A percentile compares a stretch with the other conserved stretches of the same genome.
Evolutionary conservation across 2,113 vertebrate species (phyloP).

Genomic region (Apaloderma vittatum): DNA sequence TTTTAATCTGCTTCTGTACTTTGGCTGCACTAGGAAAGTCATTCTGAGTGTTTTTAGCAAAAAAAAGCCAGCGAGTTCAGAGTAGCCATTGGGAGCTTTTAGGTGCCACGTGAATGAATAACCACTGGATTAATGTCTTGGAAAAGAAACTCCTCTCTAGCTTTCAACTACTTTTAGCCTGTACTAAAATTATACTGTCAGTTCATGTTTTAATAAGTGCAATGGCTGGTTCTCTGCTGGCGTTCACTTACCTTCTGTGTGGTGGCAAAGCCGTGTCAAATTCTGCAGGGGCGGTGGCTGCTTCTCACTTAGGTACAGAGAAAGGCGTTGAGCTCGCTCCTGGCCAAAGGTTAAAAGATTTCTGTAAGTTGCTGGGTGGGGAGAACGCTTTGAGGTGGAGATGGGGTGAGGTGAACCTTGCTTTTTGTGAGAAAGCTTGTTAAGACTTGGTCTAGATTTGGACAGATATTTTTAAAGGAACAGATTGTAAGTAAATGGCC

Average conservation of each 20-base stretch:
- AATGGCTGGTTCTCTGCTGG: neutral
- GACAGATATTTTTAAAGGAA: neutral
- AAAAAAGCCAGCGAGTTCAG: neutral
- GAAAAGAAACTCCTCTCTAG: neutral
- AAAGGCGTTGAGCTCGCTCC: neutral
- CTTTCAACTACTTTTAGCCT: neutral
- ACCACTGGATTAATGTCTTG: neutral
- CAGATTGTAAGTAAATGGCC: neutral
- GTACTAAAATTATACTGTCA: neutral
- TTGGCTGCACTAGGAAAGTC: neutral
- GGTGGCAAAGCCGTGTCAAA: neutral
- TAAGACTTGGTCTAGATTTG: neutral
- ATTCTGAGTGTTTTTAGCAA: neutral
- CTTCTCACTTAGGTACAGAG: fast-evolving
- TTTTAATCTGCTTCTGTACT: neutral
- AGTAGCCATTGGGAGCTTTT: neutral
- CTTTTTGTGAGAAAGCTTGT: neutral
- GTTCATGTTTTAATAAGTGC: neutral
- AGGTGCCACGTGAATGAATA: neutral
- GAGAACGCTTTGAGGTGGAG: neutral
- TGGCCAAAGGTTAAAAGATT: neutral
- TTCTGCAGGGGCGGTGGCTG: neutral
- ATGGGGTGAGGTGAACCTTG: fast-evolving
- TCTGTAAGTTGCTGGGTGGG: neutral
- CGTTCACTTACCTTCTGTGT: neutral